Percentiles rank a stretch among this genome's conserved stretches.
These are phyloP conservation scores for Antheraea mylitta DNA, from an alignment of 1,140 invertebrate genomes.

Conservation along the genomic window DNA sequence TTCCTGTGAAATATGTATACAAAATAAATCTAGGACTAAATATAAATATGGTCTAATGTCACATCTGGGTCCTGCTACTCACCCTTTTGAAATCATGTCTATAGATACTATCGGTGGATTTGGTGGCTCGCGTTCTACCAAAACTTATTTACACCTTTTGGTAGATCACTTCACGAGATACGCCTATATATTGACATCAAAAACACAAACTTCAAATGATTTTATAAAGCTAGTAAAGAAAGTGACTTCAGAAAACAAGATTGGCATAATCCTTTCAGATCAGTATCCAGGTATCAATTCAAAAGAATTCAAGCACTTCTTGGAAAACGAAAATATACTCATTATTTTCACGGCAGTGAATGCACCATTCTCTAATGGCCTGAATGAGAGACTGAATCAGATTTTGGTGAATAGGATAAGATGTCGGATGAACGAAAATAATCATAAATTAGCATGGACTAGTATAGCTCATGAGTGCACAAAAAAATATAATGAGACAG, in stretches of 20 bases:
- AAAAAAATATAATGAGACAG: neutral
- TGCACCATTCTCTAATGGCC: no score
- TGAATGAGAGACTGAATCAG: no score
- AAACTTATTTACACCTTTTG: neutral
- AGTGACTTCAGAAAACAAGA: no score
- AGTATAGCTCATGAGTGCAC: neutral
- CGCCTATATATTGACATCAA: neutral
- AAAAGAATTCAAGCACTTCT: no score
- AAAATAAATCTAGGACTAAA: neutral
- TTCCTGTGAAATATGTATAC: neutral
- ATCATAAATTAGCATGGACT: neutral
- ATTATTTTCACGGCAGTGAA: no score
- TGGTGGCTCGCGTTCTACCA: slow-evolving; percentile 7
- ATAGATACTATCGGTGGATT: slow-evolving; percentile 13
- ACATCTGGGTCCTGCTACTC: neutral
- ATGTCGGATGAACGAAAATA: neutral
- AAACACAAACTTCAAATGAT: no score
- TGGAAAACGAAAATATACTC: no score
- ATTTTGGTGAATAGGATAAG: neutral
- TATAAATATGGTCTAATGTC: neutral
- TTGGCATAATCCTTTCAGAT: no score
- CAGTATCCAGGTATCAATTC: no score
- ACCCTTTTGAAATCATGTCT: neutral
- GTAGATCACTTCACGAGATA: neutral
- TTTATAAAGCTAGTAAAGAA: no score